Conservation (phyloP, 2,888 invertebrate genomes). For the Acanthosoma haemorrhoidale region DNA sequence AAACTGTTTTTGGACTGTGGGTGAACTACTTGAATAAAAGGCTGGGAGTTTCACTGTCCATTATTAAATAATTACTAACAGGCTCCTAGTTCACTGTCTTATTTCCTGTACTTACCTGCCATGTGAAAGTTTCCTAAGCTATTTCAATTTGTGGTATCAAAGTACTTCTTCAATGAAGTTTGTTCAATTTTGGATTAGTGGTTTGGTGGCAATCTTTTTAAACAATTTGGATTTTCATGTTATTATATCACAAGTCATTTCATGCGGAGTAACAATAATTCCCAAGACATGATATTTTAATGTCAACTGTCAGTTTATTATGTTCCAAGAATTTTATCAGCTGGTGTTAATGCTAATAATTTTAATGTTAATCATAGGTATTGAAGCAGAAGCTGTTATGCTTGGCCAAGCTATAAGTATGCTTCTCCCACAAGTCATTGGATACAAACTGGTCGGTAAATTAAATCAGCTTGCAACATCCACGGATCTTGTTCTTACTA, state of each 20-base stretch:
- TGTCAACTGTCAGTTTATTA: no score
- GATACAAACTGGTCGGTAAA: slow-evolving; percentile 79
- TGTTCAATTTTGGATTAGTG: not conserved
- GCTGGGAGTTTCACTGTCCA: no score
- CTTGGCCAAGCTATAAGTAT: slow-evolving; percentile 95
- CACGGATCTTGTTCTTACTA: slow-evolving; percentile 93
- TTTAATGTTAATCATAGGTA: slow-evolving; percentile 55
- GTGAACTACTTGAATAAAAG: no score
- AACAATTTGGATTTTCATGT: not conserved
- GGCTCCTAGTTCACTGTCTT: no score
- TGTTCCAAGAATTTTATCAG: no score
- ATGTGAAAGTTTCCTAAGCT: no score
- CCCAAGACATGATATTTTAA: not conserved
- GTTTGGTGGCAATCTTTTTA: not conserved
- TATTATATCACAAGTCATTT: not conserved
- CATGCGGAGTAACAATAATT: not conserved
- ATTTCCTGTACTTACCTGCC: no score
- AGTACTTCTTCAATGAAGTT: no score
- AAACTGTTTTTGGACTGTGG: not conserved
- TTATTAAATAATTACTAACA: no score
- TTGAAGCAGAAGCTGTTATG: slow-evolving; percentile 99
- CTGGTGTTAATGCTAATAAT: no score
- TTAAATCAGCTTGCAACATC: slow-evolving; percentile 82
- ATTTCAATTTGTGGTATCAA: no score
- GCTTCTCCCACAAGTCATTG: slow-evolving; percentile 92